phyloP scores from a whole-genome alignment of 2,113 vertebrate genomes.

The Callocephalon fimbriatum region DNA sequence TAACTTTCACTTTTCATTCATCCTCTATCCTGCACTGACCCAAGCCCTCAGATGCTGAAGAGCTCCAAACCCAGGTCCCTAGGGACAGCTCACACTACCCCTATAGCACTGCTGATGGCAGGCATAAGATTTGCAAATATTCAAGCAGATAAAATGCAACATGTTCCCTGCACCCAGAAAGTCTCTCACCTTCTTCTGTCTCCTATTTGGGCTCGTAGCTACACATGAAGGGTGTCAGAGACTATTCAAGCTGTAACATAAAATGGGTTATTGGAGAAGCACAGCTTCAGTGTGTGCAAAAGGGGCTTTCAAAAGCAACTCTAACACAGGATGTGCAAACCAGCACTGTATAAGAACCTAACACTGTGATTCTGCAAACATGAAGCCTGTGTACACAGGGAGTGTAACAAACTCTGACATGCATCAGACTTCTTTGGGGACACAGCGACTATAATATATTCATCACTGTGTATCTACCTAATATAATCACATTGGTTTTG shows the following conservation, averaged over 20 bases:
- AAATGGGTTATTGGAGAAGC: background rate
- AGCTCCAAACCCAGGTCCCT: background rate
- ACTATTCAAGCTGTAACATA: background rate
- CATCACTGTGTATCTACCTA: background rate
- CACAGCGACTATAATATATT: accelerated
- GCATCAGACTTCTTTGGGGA: background rate
- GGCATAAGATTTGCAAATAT: background rate
- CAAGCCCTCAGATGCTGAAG: background rate
- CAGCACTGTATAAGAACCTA: background rate
- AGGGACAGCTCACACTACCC: background rate
- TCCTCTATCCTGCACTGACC: background rate
- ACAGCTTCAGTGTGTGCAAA: background rate
- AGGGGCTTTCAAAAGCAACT: background rate
- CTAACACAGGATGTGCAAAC: background rate
- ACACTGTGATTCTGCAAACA: background rate
- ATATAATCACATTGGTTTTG: background rate
- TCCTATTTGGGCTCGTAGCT: constrained; percentile 32
- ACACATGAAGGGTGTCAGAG: background rate
- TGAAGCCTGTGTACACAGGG: background rate
- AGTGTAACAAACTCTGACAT: background rate
- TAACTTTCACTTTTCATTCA: background rate
- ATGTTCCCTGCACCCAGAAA: background rate
- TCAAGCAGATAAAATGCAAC: constrained; percentile 12
- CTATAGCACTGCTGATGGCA: background rate
- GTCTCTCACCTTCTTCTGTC: constrained; percentile 24